Base-by-base conservation (phyloP, 92 coral and sea anemone genomes). In the Montipora capitata region DNA sequence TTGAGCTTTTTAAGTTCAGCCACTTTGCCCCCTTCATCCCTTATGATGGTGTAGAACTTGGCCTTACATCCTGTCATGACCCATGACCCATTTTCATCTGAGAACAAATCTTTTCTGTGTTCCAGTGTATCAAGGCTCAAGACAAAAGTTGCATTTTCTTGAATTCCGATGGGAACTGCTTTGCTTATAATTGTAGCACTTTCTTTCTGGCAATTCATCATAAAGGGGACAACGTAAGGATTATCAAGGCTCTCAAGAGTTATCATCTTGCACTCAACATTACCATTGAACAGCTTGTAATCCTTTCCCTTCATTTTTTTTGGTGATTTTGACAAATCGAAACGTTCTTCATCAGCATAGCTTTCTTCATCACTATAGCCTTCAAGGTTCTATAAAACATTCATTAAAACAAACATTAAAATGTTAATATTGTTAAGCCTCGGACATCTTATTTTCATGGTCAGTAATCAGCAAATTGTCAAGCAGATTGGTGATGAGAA, bases 21-120 rank as follows among this genome's bases (percentile, higher is more conserved):
- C n/a, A 81, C 88, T 40, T 63, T 38, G 49, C 63, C 87, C 38
- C 51, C 82, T 3, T 44, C 86, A 74, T 58, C 88, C 27, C 74
- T 81, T 11, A 13, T 64, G 57, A 54, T 40, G 18, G 54, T 82
- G 69, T 68, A 74, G 49, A 43, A 81, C 40, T 88, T 88, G 11
- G 82, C 13, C 66, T 75, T 87, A 80, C 83, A 81, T 12, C 88
- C 71, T 61, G 64, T 88, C 43, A 71, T 20, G 13, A 7, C 43
- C 92, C 77, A 88, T 40, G 71, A 13, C 62, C 88, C 88, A 42
- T 82, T 88, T 41, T 88, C 82, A 74, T 82, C 88, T 51, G 74
- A 63, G 54, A 57, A 82, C 35, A 88, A 38, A 20, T 82, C 92
- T 41, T 20, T 20, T 88, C 66, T n/a, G 10, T 58, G 6, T 41